phyloP scores from a whole-genome alignment of 53 echinoderm and acorn worm species.

The Holothuria leucospilota region DNA sequence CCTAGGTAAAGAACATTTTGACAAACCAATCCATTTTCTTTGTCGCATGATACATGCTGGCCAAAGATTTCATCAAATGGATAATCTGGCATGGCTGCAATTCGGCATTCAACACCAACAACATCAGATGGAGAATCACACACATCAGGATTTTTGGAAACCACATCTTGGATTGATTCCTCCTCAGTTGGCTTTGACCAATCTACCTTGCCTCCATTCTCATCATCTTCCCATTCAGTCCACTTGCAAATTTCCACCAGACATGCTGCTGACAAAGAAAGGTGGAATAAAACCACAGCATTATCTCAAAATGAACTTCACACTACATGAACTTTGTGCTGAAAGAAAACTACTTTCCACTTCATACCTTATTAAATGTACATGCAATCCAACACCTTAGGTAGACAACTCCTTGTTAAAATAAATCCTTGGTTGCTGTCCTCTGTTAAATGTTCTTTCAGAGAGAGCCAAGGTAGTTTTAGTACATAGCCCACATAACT shows the following conservation, averaged over 20 bases:
- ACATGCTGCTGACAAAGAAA: constrained; percentile 10
- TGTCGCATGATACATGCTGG: constrained; percentile 24
- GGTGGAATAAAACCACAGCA: background rate
- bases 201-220: constrained; percentile 30
- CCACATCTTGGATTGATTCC: constrained; percentile 10
- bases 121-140: background rate
- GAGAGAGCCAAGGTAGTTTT: too few species aligned
- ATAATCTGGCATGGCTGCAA: constrained; percentile 29
- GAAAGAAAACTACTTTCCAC: too few species aligned
- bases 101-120: constrained; percentile 18
- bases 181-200: constrained; percentile 4
- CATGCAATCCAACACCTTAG: too few species aligned
- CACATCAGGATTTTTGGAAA: background rate
- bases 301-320: background rate
- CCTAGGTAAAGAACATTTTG: constrained; percentile 11
- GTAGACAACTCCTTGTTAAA: too few species aligned
- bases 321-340: background rate
- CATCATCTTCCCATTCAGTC: constrained; percentile 38
- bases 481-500: too few species aligned
- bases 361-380: too few species aligned
- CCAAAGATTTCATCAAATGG: constrained; percentile 35
- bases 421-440: too few species aligned
- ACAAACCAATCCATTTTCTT: constrained; percentile 26
- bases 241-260: constrained; percentile 23
- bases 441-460: too few species aligned